Conservation (phyloP, 2,113 vertebrate genomes). For the Paracanthobrama guichenoti region DNA sequence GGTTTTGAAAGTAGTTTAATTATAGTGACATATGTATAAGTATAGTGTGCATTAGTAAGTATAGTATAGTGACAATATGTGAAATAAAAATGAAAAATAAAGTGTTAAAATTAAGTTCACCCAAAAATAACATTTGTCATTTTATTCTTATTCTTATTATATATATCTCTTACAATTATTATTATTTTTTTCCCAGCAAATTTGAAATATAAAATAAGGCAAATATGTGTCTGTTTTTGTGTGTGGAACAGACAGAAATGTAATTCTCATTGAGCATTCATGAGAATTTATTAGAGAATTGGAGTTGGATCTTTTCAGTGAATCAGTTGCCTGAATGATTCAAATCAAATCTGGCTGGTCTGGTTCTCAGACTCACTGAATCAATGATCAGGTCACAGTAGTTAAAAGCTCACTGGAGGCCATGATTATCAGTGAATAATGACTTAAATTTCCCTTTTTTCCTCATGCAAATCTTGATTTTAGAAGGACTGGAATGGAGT, state of each 20-base stretch:
- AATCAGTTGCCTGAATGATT: slow-evolving; percentile 5
- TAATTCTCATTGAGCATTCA: background rate
- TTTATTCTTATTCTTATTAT: background rate
- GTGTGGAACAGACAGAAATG: background rate
- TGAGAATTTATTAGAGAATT: background rate
- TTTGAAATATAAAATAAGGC: background rate
- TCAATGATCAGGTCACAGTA: background rate
- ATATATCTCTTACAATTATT: background rate
- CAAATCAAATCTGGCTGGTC: background rate
- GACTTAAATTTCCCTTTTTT: background rate
- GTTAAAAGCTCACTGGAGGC: background rate
- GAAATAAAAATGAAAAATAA: background rate
- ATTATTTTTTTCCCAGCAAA: background rate
- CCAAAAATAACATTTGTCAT: background rate
- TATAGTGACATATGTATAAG: background rate
- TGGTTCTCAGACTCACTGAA: background rate
- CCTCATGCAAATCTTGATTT: background rate
- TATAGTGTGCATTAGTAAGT: no score
- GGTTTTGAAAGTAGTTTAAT: slow-evolving; percentile 6
- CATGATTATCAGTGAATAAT: background rate
- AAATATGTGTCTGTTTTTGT: background rate
- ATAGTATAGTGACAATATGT: background rate
- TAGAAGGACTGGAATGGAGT: background rate
- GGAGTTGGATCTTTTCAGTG: background rate
- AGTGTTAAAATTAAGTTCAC: background rate